phyloP scores from a whole-genome alignment of 1,140 invertebrate genomes.

The Tetranychus cinnabarinus region DNA sequence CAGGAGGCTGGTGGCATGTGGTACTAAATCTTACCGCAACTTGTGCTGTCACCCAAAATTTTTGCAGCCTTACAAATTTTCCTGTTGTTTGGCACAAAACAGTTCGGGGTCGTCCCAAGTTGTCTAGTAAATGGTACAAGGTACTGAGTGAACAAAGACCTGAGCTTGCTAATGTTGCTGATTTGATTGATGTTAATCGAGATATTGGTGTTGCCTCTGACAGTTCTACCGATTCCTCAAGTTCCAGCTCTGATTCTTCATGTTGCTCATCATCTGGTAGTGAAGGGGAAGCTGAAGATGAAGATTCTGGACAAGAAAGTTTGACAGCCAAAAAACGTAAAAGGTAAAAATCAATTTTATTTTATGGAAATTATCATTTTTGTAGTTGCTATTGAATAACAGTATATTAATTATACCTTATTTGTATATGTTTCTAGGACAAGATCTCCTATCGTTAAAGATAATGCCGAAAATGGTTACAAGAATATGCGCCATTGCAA shows the following conservation, averaged over 20 bases:
- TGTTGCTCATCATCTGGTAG: conserved; percentile 17
- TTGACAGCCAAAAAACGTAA: conserved; percentile 67
- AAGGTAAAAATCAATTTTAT: conserved; percentile 4
- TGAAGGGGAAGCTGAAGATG: conserved; percentile 8
- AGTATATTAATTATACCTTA: too few relatives aligned
- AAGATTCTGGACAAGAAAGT: conserved; percentile 48
- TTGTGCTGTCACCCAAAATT: conserved; percentile 93
- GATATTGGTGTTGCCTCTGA: conserved; percentile 79
- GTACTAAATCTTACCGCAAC: conserved; percentile 88
- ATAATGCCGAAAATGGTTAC: too few relatives aligned
- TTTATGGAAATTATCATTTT: background rate
- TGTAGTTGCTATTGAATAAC: too few relatives aligned
- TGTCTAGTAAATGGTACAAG: conserved; percentile 62
- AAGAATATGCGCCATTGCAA: too few relatives aligned
- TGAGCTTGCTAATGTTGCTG: conserved; percentile 55
- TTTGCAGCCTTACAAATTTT: conserved; percentile 84
- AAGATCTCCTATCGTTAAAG: too few relatives aligned
- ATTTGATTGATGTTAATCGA: conserved; percentile 57
- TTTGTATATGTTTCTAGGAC: too few relatives aligned
- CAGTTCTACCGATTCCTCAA: conserved; percentile 69
- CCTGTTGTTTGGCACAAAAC: conserved; percentile 90
- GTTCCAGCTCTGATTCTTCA: conserved; percentile 33
- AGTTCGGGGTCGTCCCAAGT: conserved; percentile 71
- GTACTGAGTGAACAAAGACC: conserved; percentile 46
- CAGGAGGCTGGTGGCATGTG: conserved; percentile 96